Percentiles rank a stretch among this genome's conserved stretches.
Evolutionary conservation across 92 coral and sea anemone genomes (phyloP).

Genomic region (Porites rus): DNA sequence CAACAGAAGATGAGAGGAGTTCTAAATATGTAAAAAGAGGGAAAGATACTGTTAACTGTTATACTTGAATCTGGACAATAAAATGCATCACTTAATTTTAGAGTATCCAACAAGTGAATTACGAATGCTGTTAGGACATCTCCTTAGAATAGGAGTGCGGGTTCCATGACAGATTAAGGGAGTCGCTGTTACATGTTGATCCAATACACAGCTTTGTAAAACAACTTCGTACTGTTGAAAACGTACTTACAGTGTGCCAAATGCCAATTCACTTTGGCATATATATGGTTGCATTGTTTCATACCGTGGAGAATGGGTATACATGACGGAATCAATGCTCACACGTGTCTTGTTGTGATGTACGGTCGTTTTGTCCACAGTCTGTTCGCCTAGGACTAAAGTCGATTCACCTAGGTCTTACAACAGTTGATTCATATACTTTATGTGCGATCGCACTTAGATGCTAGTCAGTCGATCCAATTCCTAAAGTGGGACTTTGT

Average conservation of each 20-base stretch:
- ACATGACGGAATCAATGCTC: too few species aligned
- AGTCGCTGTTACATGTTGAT: conserved; percentile 49
- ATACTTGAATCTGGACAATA: conserved; percentile 49
- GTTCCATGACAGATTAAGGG: conserved; percentile 58
- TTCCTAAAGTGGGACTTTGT: too few species aligned
- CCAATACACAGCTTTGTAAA: conserved; percentile 64
- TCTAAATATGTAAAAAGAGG: conserved; percentile 57
- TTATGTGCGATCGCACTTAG: too few species aligned
- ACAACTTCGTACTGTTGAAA: conserved; percentile 48
- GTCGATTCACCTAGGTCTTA: too few species aligned
- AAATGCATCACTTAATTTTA: conserved; percentile 34
- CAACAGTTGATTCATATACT: too few species aligned
- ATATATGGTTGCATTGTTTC: conserved; percentile 47
- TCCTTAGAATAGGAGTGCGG: background rate
- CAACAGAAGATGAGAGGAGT: conserved; percentile 64
- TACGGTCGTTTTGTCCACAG: too few species aligned
- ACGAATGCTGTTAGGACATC: conserved; percentile 54
- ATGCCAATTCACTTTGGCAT: conserved; percentile 74
- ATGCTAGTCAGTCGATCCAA: too few species aligned
- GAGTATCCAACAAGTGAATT: conserved; percentile 61
- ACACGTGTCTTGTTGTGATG: too few species aligned
- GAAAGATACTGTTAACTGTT: conserved; percentile 56
- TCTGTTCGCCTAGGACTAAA: too few species aligned
- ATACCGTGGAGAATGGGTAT: too few species aligned
- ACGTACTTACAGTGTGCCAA: conserved; percentile 64